Evolutionary conservation across 1,140 invertebrate genomes (phyloP).

Genomic region (Oncopeltus fasciatus): DNA sequence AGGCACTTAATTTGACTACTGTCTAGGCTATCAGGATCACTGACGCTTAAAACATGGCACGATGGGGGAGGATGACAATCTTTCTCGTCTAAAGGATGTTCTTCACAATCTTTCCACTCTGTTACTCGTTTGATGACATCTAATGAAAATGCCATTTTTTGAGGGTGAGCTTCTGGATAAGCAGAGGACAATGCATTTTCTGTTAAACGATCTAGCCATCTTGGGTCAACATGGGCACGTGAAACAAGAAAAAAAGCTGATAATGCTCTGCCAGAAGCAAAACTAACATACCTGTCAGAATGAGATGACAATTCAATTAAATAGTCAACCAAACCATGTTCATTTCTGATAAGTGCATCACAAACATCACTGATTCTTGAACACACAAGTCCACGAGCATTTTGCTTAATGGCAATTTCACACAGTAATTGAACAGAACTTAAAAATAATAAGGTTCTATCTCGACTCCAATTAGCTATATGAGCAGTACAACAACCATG

Average conservation of each 20-base stretch:
- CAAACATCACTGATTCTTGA: slow-evolving; percentile 60
- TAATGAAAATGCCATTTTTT: slow-evolving; percentile 64
- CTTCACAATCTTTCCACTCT: slow-evolving; percentile 70
- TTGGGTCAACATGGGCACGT: slow-evolving; percentile 58
- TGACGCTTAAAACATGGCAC: slow-evolving; percentile 51
- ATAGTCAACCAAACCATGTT: slow-evolving; percentile 66
- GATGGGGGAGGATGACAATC: slow-evolving; percentile 24
- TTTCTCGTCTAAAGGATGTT: slow-evolving; percentile 62
- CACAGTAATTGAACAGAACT: slow-evolving; percentile 69
- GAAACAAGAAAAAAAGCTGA: slow-evolving; percentile 69
- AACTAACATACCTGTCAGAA: slow-evolving; percentile 64
- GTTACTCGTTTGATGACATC: slow-evolving; percentile 72
- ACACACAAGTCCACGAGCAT: slow-evolving; percentile 62
- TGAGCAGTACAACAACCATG: slow-evolving; percentile 35
- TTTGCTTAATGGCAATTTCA: slow-evolving; percentile 70
- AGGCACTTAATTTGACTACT: slow-evolving; percentile 62
- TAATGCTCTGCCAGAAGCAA: slow-evolving; percentile 59
- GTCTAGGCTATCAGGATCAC: slow-evolving; percentile 63
- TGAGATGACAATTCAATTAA: slow-evolving; percentile 62
- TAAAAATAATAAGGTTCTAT: slow-evolving; percentile 56
- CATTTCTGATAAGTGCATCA: slow-evolving; percentile 61
- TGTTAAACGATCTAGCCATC: slow-evolving; percentile 55
- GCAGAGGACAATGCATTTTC: slow-evolving; percentile 36
- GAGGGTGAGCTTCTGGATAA: slow-evolving; percentile 37
- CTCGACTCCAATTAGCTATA: slow-evolving; percentile 52